Evolutionary conservation across 1,140 invertebrate species (phyloP).

Genomic region (Sinonovacula constricta): DNA sequence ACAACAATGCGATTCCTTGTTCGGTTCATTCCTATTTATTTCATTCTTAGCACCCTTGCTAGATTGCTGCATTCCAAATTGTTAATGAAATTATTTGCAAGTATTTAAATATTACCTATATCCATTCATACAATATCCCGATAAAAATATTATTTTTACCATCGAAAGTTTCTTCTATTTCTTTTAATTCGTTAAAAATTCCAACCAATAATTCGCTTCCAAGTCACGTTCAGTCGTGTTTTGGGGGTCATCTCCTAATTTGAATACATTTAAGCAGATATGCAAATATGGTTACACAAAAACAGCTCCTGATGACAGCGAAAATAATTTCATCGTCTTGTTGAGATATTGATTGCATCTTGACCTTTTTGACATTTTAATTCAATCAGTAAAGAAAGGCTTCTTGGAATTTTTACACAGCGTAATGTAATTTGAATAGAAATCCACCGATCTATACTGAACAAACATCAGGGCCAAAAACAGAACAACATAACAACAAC

Average conservation of each 20-base stretch:
- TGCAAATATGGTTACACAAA: slow-evolving; percentile 1
- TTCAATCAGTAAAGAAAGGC: not conserved
- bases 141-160: too few relatives aligned
- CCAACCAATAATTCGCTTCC: too few relatives aligned
- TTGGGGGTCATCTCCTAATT: not conserved
- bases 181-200: too few relatives aligned
- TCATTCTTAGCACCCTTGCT: too few relatives aligned
- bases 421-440: too few relatives aligned
- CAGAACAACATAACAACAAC: not conserved
- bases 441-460: not conserved
- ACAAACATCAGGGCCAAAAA: not conserved
- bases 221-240: not conserved
- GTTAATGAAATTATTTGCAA: too few relatives aligned
- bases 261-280: not conserved
- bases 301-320: not conserved
- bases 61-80: too few relatives aligned
- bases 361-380: not conserved
- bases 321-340: not conserved
- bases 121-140: too few relatives aligned
- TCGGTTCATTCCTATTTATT: too few relatives aligned
- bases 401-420: not conserved
- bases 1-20: too few relatives aligned
- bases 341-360: slow-evolving; percentile 1
- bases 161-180: too few relatives aligned
- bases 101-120: too few relatives aligned